Percentiles rank a stretch among this genome's conserved stretches.
phyloP scores from a whole-genome alignment of 2,113 vertebrate species.

The Sinocyclocheilus grahami region DNA sequence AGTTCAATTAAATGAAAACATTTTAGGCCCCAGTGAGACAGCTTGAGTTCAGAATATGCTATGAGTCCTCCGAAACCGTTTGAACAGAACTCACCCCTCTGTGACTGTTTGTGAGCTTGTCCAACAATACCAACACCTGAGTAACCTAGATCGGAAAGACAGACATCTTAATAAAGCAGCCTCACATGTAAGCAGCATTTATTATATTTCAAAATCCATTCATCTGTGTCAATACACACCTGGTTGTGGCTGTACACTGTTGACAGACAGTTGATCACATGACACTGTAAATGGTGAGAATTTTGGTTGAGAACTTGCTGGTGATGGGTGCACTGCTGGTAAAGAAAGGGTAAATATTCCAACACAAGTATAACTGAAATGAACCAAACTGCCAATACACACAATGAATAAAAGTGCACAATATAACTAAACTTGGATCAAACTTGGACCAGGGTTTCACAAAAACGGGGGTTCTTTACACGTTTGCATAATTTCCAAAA shows the following conservation, averaged over 20 bases:
- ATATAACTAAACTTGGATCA: neutral
- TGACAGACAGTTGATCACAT: slow-evolving; percentile 59
- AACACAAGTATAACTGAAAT: neutral
- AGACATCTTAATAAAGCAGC: neutral
- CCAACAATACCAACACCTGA: slow-evolving; percentile 38
- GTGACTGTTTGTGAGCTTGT: slow-evolving; percentile 60
- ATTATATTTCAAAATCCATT: neutral
- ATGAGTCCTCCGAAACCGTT: neutral
- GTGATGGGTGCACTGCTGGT: slow-evolving; percentile 9
- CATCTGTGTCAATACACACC: slow-evolving; percentile 52
- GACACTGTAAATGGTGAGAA: slow-evolving; percentile 62
- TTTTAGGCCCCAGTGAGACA: neutral
- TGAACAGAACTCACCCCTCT: slow-evolving; percentile 60
- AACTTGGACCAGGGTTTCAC: neutral
- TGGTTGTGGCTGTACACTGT: slow-evolving; percentile 56
- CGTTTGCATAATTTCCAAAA: neutral
- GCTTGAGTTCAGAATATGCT: neutral
- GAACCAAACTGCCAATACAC: neutral
- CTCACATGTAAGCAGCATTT: neutral
- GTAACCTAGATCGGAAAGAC: neutral
- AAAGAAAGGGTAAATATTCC: neutral
- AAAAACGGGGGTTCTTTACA: neutral
- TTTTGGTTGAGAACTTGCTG: slow-evolving; percentile 58
- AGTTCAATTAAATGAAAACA: neutral
- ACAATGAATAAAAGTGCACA: neutral